phyloP scores from a whole-genome alignment of 2,797 vertebrate species.

The Hylomyscus alleni region DNA sequence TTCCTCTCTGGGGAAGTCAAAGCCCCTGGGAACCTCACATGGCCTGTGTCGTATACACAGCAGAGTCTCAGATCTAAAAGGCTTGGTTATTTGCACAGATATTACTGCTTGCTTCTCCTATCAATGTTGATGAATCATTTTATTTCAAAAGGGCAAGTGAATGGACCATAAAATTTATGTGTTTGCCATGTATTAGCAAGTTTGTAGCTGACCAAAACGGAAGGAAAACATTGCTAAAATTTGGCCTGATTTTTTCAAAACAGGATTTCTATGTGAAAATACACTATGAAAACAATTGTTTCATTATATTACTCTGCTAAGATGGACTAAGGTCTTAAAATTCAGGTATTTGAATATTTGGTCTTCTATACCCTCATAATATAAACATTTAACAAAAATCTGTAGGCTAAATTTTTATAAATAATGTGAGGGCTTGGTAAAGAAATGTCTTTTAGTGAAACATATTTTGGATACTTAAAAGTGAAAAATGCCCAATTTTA shows the following conservation, averaged over 20 bases:
- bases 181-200: conserved; percentile 17
- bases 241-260: conserved; percentile 20
- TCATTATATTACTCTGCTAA: background rate
- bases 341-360: conserved; percentile 1
- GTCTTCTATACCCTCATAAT: conserved; percentile 42
- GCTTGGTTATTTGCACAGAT: conserved; percentile 14
- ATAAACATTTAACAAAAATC: conserved; percentile 48
- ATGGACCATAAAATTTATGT: conserved; percentile 25
- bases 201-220: background rate
- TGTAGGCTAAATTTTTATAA: background rate
- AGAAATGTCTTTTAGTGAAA: conserved; percentile 19
- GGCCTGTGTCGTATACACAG: background rate
- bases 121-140: background rate
- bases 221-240: conserved; percentile 26
- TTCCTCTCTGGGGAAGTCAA: background rate
- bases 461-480: background rate
- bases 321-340: background rate
- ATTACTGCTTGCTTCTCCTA: background rate
- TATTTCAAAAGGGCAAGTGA: conserved; percentile 36
- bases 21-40: conserved; percentile 10
- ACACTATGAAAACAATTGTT: conserved; percentile 16
- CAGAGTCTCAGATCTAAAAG: conserved; percentile 40
- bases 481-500: conserved; percentile 20
- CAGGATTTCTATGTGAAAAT: background rate
- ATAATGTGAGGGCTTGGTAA: background rate